Evolutionary conservation across 2,888 invertebrate species (phyloP), one percentile per base, ranked within the genome.

Genomic region (Trachelus tabidus): DNA sequence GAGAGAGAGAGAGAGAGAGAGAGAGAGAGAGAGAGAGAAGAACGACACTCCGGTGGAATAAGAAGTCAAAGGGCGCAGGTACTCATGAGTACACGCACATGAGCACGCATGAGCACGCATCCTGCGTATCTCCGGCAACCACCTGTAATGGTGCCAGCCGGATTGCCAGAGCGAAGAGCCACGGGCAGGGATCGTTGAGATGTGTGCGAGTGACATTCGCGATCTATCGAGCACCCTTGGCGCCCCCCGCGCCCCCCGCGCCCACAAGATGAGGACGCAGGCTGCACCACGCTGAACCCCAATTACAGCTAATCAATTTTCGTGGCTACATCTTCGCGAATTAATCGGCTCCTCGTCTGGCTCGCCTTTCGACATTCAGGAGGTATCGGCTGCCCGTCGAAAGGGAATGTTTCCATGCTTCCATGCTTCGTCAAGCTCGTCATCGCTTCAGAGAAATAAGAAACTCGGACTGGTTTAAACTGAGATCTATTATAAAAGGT

Each of bases 311-410:
- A 86, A 82, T 87, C 88, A 87, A 87, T 87, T 83, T 83, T 83
- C 71, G 82, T 85, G 83, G 87, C 87, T 80, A 88, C 86, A 77
- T 89, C 85, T 79, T 89, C 87, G 79, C 87, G 86, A 74, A 85
- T 86, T 40, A 79, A 89, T 87, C 77, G 86, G 85, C 68, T 89
- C 23, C 56, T 56, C 23, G 9, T 9, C 23, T 56, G 2, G 23
- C 23, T 23, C 56, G 9, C 9, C 9, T 23, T 23, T 56, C 56
- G 23, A 2, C 6, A 56, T 6, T 23, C 56, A 9, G 15, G 15
- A 9, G 15, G 40, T 40, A 15, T 15, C 40, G 15, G 15, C 15
- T 40, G 40, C 15, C 40, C 40, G 15, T 15, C 40, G 40, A 15
- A 6, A 23, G 56, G 56, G 56, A 40, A 15, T 11, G 4, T 15